A percentile compares a stretch with the other conserved stretches of the same genome.
Conservation (phyloP, 2,113 vertebrate species). For the Paracanthobrama guichenoti region DNA sequence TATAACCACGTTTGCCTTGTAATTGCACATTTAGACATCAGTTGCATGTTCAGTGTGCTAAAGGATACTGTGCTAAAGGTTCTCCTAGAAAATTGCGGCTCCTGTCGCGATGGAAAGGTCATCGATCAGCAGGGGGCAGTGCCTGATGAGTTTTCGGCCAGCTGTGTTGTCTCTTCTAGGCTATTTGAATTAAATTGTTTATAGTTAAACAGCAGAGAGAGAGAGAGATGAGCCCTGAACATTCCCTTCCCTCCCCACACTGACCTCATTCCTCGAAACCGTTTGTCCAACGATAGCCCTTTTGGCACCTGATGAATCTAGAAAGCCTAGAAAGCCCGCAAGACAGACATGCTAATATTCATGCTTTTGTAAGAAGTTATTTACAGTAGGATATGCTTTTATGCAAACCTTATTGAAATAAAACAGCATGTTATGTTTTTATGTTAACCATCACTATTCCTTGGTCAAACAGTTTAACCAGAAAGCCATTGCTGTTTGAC, state of each 20-base stretch:
- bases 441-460: background rate
- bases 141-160: slow-evolving; percentile 60
- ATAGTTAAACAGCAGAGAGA: slow-evolving; percentile 65
- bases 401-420: background rate
- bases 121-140: slow-evolving; percentile 62
- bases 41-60: background rate
- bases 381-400: background rate
- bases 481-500: background rate
- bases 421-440: background rate
- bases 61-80: slow-evolving; percentile 1
- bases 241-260: background rate
- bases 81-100: background rate
- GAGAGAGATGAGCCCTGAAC: slow-evolving; percentile 47
- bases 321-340: background rate
- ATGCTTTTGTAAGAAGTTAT: background rate
- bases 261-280: background rate
- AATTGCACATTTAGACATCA: slow-evolving; percentile 8
- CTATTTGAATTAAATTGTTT: slow-evolving; percentile 56
- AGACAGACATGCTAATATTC: background rate
- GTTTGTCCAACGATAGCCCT: background rate
- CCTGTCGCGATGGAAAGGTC: slow-evolving; percentile 52
- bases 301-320: background rate
- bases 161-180: slow-evolving; percentile 45
- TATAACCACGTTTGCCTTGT: background rate
- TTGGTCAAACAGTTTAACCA: background rate